phyloP scores from a whole-genome alignment of 53 echinoderm and acorn worm species.

The Temnopleurus reevesii region DNA sequence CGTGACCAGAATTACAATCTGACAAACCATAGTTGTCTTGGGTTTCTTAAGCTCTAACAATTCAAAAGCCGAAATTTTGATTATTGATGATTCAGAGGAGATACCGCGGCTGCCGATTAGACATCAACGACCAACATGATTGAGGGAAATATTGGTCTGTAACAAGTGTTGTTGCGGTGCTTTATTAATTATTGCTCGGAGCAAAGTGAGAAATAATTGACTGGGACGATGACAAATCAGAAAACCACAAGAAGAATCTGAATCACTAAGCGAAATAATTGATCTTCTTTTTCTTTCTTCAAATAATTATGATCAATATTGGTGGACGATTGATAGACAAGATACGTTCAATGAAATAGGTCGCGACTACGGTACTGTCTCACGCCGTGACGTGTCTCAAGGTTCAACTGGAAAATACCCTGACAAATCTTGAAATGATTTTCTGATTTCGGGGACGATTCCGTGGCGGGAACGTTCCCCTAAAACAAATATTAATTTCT shows the following conservation, averaged over 20 bases:
- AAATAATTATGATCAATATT: constrained; percentile 47
- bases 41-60: neutral
- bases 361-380: neutral
- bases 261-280: constrained; percentile 39
- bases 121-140: neutral
- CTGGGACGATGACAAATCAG: constrained; percentile 49
- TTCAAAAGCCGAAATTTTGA: constrained; percentile 11
- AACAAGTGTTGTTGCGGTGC: neutral
- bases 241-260: constrained; percentile 3
- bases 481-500: constrained; percentile 55
- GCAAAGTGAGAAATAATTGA: constrained; percentile 40
- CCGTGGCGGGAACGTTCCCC: constrained; percentile 3
- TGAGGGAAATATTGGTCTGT: constrained; percentile 5
- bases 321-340: constrained; percentile 34
- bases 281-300: neutral
- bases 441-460: neutral
- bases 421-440: constrained; percentile 10
- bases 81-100: constrained; percentile 42
- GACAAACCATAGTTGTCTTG: neutral
- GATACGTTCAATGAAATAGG: neutral
- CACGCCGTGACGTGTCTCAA: constrained; percentile 2
- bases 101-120: neutral
- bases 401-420: neutral
- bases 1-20: constrained; percentile 15
- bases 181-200: constrained; percentile 41